Conservation (phyloP, 2,797 vertebrate genomes). For the Gymnoscopelus braueri region DNA sequence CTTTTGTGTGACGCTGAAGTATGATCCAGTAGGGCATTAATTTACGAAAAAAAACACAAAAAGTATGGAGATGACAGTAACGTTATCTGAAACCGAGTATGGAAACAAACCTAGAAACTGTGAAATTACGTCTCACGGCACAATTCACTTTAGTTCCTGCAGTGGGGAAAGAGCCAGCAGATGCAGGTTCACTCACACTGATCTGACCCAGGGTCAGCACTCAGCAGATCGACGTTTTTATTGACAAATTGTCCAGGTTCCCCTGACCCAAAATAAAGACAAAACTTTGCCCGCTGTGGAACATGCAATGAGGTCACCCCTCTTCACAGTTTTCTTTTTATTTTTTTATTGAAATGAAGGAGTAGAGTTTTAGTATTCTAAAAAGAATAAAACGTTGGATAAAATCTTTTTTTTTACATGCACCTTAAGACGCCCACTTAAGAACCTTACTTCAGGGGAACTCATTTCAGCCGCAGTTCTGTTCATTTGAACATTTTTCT, state of each 20-base stretch:
- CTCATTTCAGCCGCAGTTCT: constrained; percentile 83
- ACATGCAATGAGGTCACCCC: constrained; percentile 46
- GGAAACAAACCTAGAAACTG: too few species aligned
- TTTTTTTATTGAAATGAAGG: constrained; percentile 69
- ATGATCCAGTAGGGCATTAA: too few species aligned
- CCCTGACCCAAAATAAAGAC: constrained; percentile 49
- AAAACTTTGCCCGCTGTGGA: constrained; percentile 49
- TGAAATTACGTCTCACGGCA: too few species aligned
- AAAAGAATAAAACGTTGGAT: constrained; percentile 56
- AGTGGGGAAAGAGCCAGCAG: too few species aligned
- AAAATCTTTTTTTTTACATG: constrained; percentile 57
- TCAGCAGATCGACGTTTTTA: too few species aligned
- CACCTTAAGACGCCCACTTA: constrained; percentile 52
- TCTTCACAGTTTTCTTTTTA: constrained; percentile 60
- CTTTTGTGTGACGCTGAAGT: too few species aligned
- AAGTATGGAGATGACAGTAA: too few species aligned
- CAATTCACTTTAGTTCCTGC: too few species aligned
- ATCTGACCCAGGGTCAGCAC: too few species aligned
- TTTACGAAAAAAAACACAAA: too few species aligned
- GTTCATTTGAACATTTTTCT: constrained; percentile 70
- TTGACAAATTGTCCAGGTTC: constrained; percentile 33
- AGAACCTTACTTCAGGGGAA: constrained; percentile 62
- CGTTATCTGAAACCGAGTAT: too few species aligned
- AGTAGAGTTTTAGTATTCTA: constrained; percentile 73
- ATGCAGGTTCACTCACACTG: too few species aligned